Evolutionary conservation across 2,888 invertebrate genomes (phyloP), one percentile per base, ranked within the genome.

Genomic region (Anorthoa munda): DNA sequence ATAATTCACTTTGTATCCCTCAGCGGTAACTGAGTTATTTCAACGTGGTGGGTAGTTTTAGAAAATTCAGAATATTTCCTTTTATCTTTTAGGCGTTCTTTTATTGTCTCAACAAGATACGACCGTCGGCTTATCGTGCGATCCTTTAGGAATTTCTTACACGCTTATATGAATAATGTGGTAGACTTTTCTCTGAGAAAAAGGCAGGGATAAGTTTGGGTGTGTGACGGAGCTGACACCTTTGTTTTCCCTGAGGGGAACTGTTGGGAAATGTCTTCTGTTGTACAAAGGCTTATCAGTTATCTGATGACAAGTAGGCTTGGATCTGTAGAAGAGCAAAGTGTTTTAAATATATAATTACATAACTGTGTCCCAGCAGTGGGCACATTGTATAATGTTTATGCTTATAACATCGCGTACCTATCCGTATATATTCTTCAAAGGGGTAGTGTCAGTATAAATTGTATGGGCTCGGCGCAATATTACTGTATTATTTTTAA

Each of bases 1-100:
- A 80, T 80, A 72, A 85, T 85, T 80, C 66, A 77, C 72, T 86
- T 81, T 81, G 69, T 73, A 55, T 68, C 65, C 67, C 55, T 12
- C 48, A 53, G 73, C 71, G 51, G 67, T 53, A 50, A 58, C 66
- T 12, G 66, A 75, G 70, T 73, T 78, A 79, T 84, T 71, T 26
- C 48, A 18, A 46, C 63, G 70, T 50, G 60, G 73, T 76, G 61
- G 60, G 73, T 76, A 64, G 77, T 78, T 84, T 82, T 76, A 66
- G 59, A 75, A 68, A 75, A 79, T 82, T 79, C 77, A 0, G 61
- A 72, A 68, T 72, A 74, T 86, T 79, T 79, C 72, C 72, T 75
- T 79, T 78, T 72, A 66, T 79, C 72, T 75, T 72, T 72, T 48
- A 58, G 77, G 59, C 56, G 65, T 67, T 70, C 50, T 84, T 85